phyloP scores from a whole-genome alignment of 2,888 invertebrate species.

The Drosophila kanekoi region DNA sequence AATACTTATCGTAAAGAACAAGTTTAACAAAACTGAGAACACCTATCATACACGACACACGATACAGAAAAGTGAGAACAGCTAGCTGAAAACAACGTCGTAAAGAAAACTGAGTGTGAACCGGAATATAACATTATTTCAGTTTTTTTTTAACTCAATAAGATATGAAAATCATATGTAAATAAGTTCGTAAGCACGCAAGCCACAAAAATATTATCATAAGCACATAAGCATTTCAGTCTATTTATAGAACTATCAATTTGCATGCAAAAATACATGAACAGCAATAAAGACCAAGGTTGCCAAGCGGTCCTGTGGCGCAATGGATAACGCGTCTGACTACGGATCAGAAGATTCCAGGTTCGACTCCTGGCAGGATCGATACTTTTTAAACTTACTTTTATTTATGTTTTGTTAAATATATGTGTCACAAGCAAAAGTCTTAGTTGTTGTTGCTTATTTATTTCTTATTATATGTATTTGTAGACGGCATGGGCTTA shows the following conservation, averaged over 20 bases:
- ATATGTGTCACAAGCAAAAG: background rate
- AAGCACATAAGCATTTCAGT: slow-evolving; percentile 1
- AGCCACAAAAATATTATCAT: slow-evolving; percentile 11
- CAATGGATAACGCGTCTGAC: slow-evolving; percentile 84
- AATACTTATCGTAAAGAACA: background rate
- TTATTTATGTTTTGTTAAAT: background rate
- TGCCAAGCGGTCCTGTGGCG: slow-evolving; percentile 79
- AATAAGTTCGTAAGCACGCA: slow-evolving; percentile 31
- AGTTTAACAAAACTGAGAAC: background rate
- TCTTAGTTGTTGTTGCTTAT: too few species aligned
- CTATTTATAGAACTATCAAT: slow-evolving; percentile 24
- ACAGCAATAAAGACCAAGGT: fast-evolving
- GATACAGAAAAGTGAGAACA: slow-evolving; percentile 3
- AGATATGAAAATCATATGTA: slow-evolving; percentile 42
- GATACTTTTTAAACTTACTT: slow-evolving; percentile 22
- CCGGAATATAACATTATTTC: slow-evolving; percentile 37
- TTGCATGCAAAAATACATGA: background rate
- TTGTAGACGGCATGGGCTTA: too few species aligned
- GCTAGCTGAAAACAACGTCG: background rate
- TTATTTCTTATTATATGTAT: too few species aligned
- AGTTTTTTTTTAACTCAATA: background rate
- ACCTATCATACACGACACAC: background rate
- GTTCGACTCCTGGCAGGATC: slow-evolving; percentile 85
- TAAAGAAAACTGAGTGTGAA: slow-evolving; percentile 17
- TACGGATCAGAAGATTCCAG: slow-evolving; percentile 85